A percentile compares a stretch with the other conserved stretches of the same genome.
phyloP scores from a whole-genome alignment of 2,113 vertebrate species.

The Eupsittula cactorum region DNA sequence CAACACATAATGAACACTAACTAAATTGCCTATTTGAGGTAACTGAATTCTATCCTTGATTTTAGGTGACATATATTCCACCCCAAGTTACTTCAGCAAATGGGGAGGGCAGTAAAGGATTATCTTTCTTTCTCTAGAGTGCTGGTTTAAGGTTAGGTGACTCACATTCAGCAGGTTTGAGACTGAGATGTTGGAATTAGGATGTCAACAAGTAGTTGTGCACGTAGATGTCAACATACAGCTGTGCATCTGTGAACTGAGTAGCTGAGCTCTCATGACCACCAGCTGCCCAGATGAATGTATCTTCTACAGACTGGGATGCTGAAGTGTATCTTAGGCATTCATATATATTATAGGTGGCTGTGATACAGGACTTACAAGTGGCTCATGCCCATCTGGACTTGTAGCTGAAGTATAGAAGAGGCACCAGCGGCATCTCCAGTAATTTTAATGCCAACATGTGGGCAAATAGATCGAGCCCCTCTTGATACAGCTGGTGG shows the following conservation, averaged over 20 bases:
- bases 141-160: not conserved
- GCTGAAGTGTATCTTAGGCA: not conserved
- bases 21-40: not conserved
- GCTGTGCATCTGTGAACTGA: not conserved
- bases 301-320: not conserved
- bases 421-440: not conserved
- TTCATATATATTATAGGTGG: not conserved
- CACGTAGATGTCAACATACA: not conserved
- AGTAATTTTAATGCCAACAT: not conserved
- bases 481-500: not conserved
- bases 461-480: not conserved
- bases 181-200: not conserved
- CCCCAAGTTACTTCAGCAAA: not conserved
- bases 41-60: not conserved
- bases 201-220: not conserved
- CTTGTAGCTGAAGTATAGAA: not conserved
- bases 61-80: not conserved
- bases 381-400: not conserved
- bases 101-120: not conserved
- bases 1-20: not conserved
- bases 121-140: not conserved
- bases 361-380: not conserved
- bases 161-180: not conserved
- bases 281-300: accelerated
- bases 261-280: not conserved